Conservation (phyloP, 2,888 invertebrate genomes). For the Nematopogon swammerdamellus region DNA sequence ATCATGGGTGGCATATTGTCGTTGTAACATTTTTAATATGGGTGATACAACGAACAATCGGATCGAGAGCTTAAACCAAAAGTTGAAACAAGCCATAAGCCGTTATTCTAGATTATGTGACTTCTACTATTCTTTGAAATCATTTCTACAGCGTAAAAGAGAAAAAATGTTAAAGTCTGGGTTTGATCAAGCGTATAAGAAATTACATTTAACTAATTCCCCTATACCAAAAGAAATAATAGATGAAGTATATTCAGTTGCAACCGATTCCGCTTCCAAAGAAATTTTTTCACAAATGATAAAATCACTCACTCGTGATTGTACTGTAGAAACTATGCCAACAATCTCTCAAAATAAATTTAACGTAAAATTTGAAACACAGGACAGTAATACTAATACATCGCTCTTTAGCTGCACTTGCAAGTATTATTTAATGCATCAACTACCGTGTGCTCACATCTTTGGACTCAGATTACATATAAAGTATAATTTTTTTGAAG, state of each 20-base stretch:
- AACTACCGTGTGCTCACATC: not conserved
- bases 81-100: not conserved
- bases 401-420: too few species aligned
- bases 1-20: slow-evolving; percentile 1
- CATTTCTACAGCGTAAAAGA: not conserved
- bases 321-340: not conserved
- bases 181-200: not conserved
- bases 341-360: too few species aligned
- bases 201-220: not conserved
- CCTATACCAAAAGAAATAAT: not conserved
- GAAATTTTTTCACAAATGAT: not conserved
- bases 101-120: not conserved
- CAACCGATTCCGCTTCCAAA: not conserved
- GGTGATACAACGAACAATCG: slow-evolving; percentile 2
- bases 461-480: not conserved
- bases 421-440: too few species aligned
- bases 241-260: not conserved
- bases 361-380: too few species aligned
- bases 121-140: slow-evolving; percentile 1
- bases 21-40: slow-evolving; percentile 1
- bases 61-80: slow-evolving; percentile 1
- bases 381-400: too few species aligned
- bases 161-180: not conserved
- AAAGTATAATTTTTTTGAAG: not conserved
- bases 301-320: not conserved